Percentiles rank a stretch among this genome's conserved stretches.
phyloP scores from a whole-genome alignment of 2,797 vertebrate genomes.

The Poeciliopsis infans region DNA sequence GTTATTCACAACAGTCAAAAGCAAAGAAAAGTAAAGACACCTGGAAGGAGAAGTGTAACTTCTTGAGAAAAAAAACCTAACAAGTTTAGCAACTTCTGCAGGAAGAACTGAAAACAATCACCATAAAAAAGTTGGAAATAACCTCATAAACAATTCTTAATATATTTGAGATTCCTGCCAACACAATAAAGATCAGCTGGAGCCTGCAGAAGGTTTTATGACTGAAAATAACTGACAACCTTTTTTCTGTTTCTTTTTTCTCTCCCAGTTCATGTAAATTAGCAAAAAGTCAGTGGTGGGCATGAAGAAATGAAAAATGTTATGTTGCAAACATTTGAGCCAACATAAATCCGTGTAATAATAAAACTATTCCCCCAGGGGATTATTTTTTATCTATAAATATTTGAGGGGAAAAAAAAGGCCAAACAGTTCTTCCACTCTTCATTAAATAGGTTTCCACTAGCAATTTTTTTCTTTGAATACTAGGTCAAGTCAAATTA shows the following conservation, averaged over 20 bases:
- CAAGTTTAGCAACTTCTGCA: slow-evolving; percentile 55
- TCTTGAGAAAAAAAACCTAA: slow-evolving; percentile 40
- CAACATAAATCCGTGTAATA: slow-evolving; percentile 60
- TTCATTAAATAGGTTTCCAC: slow-evolving; percentile 38
- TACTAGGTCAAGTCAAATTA: slow-evolving; percentile 17
- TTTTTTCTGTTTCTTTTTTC: slow-evolving; percentile 68
- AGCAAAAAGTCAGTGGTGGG: slow-evolving; percentile 62
- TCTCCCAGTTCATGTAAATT: slow-evolving; percentile 69
- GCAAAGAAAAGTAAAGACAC: slow-evolving; percentile 39
- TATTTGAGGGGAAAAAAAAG: slow-evolving; percentile 28
- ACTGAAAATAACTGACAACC: slow-evolving; percentile 69
- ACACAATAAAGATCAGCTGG: slow-evolving; percentile 73
- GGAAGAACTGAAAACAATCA: slow-evolving; percentile 64
- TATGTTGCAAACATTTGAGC: slow-evolving; percentile 51
- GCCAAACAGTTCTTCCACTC: slow-evolving; percentile 24
- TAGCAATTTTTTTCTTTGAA: slow-evolving; percentile 24
- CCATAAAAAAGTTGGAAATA: slow-evolving; percentile 64
- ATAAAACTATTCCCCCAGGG: slow-evolving; percentile 41
- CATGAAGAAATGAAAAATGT: slow-evolving; percentile 71
- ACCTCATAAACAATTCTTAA: slow-evolving; percentile 76
- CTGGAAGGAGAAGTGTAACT: slow-evolving; percentile 38
- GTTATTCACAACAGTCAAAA: slow-evolving; percentile 29
- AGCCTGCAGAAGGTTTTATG: slow-evolving; percentile 68
- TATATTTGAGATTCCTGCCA: slow-evolving; percentile 73
- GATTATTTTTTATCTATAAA: slow-evolving; percentile 40